Conservation (phyloP, 2,888 invertebrate species). For the Idaea aversata region DNA sequence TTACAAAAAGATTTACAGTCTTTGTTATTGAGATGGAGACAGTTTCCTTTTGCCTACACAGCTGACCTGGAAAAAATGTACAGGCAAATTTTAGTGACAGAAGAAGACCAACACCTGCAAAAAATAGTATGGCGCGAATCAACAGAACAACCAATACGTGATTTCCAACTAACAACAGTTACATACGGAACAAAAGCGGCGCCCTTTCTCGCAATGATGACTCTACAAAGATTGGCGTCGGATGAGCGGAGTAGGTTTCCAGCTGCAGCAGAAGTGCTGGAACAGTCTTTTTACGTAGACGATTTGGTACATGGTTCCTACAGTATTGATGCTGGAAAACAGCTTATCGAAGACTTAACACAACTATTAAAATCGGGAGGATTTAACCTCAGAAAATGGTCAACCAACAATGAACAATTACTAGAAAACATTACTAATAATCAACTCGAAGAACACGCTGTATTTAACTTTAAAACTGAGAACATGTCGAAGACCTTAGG, state of each 20-base stretch:
- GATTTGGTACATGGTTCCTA: background rate
- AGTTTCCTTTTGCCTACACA: slow-evolving; percentile 20
- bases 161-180: slow-evolving; percentile 18
- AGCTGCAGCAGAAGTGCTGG: background rate
- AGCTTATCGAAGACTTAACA: background rate
- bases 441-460: background rate
- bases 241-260: background rate
- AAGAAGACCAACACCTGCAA: slow-evolving; percentile 21
- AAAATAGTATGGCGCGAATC: slow-evolving; percentile 26
- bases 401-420: background rate
- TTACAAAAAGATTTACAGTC: slow-evolving; percentile 17
- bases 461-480: background rate
- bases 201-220: slow-evolving; percentile 4
- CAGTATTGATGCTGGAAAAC: background rate
- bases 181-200: slow-evolving; percentile 21
- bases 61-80: slow-evolving; percentile 30
- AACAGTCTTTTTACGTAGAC: background rate
- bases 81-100: slow-evolving; percentile 17
- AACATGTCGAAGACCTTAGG: background rate
- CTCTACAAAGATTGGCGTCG: background rate
- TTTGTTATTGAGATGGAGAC: slow-evolving; percentile 22
- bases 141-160: slow-evolving; percentile 4
- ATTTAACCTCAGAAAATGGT: background rate
- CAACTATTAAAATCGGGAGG: background rate
- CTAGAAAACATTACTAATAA: background rate